Evolutionary conservation across 2,797 vertebrate species (phyloP).

Genomic region (Eurystomus glaucurus): DNA sequence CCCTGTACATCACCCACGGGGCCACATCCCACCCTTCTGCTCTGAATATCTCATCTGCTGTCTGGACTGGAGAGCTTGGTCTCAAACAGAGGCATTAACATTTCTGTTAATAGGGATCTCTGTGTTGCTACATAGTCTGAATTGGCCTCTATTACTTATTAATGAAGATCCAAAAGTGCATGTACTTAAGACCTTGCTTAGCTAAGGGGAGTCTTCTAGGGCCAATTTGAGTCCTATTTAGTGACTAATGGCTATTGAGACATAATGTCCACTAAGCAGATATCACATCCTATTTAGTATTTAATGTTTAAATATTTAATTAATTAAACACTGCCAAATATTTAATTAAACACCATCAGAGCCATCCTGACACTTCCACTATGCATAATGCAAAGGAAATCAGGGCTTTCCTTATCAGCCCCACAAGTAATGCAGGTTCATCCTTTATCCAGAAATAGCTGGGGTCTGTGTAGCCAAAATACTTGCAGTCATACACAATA

Average conservation of each 20-base stretch:
- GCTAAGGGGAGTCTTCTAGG: conserved; percentile 66
- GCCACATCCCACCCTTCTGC: not conserved
- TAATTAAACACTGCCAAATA: conserved; percentile 85
- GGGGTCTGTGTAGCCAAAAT: not conserved
- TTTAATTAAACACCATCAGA: conserved; percentile 84
- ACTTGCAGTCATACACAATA: not conserved
- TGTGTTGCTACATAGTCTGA: conserved; percentile 61
- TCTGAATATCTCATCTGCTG: conserved; percentile 19
- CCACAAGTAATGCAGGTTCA: not conserved
- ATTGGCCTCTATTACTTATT: conserved; percentile 74
- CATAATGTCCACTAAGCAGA: conserved; percentile 81
- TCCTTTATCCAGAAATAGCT: not conserved
- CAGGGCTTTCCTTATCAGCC: conserved; percentile 9
- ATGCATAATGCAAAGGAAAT: conserved; percentile 76
- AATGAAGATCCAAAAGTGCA: conserved; percentile 76
- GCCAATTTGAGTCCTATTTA: conserved; percentile 72
- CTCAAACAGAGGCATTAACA: conserved; percentile 77
- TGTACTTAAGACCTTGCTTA: conserved; percentile 77
- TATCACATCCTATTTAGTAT: conserved; percentile 82
- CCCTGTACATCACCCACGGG: fast-evolving
- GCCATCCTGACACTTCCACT: conserved; percentile 71
- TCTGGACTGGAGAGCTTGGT: conserved; percentile 35
- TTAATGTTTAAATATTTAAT: conserved; percentile 86
- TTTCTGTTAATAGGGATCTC: conserved; percentile 78
- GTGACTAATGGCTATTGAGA: conserved; percentile 82